These are phyloP conservation scores for Scaptodrosophila latifasciaeformis DNA, from an alignment of 2,888 invertebrate species.

Conservation along the genomic window DNA sequence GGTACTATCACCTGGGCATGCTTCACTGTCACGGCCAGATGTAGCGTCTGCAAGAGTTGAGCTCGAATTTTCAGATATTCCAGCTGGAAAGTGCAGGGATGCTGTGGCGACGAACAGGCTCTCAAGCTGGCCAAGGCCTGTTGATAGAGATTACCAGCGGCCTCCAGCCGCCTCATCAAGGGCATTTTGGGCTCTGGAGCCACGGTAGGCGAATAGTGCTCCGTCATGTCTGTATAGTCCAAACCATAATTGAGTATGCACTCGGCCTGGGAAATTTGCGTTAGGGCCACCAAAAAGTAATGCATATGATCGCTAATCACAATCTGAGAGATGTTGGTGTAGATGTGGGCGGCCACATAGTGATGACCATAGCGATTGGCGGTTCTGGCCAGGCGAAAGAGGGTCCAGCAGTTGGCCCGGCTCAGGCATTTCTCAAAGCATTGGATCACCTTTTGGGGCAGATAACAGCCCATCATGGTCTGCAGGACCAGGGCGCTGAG, in stretches of 20 bases:
- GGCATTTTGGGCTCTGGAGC: slow-evolving; percentile 70
- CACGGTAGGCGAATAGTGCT: slow-evolving; percentile 66
- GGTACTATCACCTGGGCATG: slow-evolving; percentile 86
- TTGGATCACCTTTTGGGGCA: slow-evolving; percentile 79
- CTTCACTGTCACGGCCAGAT: slow-evolving; percentile 74
- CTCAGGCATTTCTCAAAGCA: slow-evolving; percentile 78
- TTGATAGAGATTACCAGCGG: slow-evolving; percentile 79
- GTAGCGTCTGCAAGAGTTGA: slow-evolving; percentile 81
- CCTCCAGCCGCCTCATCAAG: slow-evolving; percentile 76
- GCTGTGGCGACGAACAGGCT: slow-evolving; percentile 75
- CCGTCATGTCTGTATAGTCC: slow-evolving; percentile 75
- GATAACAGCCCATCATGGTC: slow-evolving; percentile 83
- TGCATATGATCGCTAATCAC: slow-evolving; percentile 92
- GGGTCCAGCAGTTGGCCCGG: slow-evolving; percentile 85
- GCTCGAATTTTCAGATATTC: slow-evolving; percentile 86
- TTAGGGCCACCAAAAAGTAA: slow-evolving; percentile 90
- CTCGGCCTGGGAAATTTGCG: slow-evolving; percentile 85
- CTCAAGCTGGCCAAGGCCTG: slow-evolving; percentile 78
- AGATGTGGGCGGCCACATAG: slow-evolving; percentile 80
- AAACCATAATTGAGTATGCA: slow-evolving; percentile 78
- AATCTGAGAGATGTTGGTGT: slow-evolving; percentile 79
- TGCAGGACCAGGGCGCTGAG: slow-evolving; percentile 90
- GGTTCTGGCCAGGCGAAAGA: slow-evolving; percentile 90
- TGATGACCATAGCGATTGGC: slow-evolving; percentile 91
- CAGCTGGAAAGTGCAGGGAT: slow-evolving; percentile 79